These are phyloP conservation scores for Sorex araneus DNA, from an alignment of 2,113 vertebrate genomes.

Conservation along the genomic window DNA sequence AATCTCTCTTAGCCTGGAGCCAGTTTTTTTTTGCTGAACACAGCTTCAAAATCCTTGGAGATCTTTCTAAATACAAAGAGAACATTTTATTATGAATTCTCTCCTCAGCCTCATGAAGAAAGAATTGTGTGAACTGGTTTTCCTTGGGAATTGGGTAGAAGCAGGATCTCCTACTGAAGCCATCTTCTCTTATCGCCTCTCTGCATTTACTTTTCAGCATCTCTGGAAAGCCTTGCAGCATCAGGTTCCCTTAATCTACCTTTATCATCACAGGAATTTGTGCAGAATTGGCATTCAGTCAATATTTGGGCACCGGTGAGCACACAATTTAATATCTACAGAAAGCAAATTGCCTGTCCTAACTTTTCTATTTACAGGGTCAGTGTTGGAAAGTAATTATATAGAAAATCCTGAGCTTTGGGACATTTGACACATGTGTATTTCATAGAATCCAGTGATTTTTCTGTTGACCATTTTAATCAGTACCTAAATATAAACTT, in stretches of 20 bases:
- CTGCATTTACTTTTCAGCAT: background rate
- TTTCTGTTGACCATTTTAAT: conserved; percentile 34
- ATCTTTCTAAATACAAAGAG: too few species aligned
- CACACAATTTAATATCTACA: background rate
- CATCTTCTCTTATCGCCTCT: background rate
- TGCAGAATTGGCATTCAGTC: background rate
- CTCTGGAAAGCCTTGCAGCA: background rate
- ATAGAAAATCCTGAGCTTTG: background rate
- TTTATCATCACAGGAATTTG: background rate
- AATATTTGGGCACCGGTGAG: conserved; percentile 23
- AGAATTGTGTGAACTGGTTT: too few species aligned
- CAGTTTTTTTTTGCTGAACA: too few species aligned
- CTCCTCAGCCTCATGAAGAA: too few species aligned
- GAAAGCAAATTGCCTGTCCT: background rate
- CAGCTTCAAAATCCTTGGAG: too few species aligned
- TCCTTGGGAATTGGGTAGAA: too few species aligned
- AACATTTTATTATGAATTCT: too few species aligned
- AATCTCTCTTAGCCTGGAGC: too few species aligned
- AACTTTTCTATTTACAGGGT: background rate
- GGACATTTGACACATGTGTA: background rate
- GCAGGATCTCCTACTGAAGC: too few species aligned
- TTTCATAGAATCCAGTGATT: conserved; percentile 8
- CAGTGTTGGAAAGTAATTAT: background rate
- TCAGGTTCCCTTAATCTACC: background rate
- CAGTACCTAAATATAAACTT: conserved; percentile 50